Evolutionary conservation across 2,113 vertebrate genomes (phyloP).

Genomic region (Cathartes aura): DNA sequence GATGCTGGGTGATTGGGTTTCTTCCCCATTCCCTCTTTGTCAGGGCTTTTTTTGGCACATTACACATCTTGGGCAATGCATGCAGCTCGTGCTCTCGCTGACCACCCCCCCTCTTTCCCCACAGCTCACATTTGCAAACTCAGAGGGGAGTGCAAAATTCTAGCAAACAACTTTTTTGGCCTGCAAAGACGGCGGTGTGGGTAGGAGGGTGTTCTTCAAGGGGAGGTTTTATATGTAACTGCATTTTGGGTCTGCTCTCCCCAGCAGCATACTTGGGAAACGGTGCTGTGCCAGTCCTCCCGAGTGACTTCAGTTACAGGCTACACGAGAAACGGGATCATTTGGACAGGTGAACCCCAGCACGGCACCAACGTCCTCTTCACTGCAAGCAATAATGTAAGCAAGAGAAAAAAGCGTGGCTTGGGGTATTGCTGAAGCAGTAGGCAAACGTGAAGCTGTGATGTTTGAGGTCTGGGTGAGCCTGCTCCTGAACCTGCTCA

Average conservation of each 20-base stretch:
- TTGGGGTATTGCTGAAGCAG: background rate
- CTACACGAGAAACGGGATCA: rapidly evolving
- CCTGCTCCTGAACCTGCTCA: background rate
- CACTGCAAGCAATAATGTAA: background rate
- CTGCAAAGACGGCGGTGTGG: rapidly evolving
- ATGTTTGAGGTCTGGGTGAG: background rate
- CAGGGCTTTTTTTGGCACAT: background rate
- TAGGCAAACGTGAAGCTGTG: background rate
- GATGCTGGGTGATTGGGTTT: rapidly evolving
- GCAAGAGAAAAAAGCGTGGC: background rate
- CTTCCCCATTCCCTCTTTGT: background rate
- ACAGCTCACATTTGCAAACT: background rate
- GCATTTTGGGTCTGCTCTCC: background rate
- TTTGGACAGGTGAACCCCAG: rapidly evolving
- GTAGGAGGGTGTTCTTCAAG: rapidly evolving
- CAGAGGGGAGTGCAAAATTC: rapidly evolving
- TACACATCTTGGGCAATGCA: rapidly evolving
- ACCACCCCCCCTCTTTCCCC: background rate
- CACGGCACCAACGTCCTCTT: background rate
- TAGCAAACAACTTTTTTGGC: background rate
- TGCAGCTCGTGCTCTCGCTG: rapidly evolving
- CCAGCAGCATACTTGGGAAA: background rate
- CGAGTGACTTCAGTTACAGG: rapidly evolving
- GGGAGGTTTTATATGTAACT: rapidly evolving
- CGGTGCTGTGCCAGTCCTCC: background rate